These are phyloP conservation scores for Gibbula magus DNA, from an alignment of 2,888 invertebrate species.

Conservation along the genomic window DNA sequence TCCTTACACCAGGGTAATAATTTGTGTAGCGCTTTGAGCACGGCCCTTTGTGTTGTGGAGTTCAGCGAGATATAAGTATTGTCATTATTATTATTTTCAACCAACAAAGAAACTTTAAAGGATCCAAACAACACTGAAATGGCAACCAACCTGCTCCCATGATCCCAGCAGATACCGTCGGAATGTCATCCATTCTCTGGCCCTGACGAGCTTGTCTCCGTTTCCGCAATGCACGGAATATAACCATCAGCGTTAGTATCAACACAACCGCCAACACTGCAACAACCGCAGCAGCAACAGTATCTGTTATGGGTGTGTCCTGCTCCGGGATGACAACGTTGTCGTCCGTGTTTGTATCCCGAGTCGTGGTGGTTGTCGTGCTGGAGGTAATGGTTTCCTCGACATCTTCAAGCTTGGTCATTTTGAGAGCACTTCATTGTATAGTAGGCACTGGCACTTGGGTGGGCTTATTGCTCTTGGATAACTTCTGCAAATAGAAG, in stretches of 20 bases:
- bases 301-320: conserved; percentile 42
- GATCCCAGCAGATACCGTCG: conserved; percentile 51
- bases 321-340: not conserved
- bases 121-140: not conserved
- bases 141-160: conserved; percentile 48
- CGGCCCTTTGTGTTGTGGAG: no score
- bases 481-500: not conserved
- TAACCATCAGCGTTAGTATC: conserved; percentile 47
- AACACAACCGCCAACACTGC: conserved; percentile 52
- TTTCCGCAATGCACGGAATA: conserved; percentile 47
- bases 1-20: no score
- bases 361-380: not conserved
- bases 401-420: not conserved
- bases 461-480: not conserved
- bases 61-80: no score
- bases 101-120: no score
- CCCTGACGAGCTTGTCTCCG: conserved; percentile 48
- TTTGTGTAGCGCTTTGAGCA: no score
- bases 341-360: not conserved
- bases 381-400: not conserved
- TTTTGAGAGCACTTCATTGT: not conserved
- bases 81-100: no score
- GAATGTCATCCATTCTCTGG: conserved; percentile 46
- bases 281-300: conserved; percentile 54
- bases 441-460: not conserved